Evolutionary conservation across 2,113 vertebrate species (phyloP), one percentile per base, ranked within the genome.

Genomic region (Oncorhynchus nerka): DNA sequence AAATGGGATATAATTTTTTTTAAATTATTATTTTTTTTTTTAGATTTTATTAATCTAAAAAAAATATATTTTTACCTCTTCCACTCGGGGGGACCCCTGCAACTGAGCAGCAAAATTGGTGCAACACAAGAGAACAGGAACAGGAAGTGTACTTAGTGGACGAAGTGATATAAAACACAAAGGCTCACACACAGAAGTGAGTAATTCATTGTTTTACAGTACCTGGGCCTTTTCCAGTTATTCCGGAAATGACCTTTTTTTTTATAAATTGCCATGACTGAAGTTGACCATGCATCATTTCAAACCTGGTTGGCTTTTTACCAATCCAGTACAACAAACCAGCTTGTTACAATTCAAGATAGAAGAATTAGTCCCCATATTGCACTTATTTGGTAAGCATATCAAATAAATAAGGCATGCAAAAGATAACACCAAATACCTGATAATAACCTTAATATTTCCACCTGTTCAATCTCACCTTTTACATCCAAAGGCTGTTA

Each of bases 151-250:
- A 39, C 69, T 74, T 76, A 59, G 75, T 66, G 51, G 19, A 61
- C 64, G 65, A 61, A 30, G 5, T 83, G 83, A 85, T 80, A 82
- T 71, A 28, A 75, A 4, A 55, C 7, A 83, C 76, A 71, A 65
- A 59, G 69, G 83, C 69, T 7, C 68, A 62, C 22, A 83, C 70
- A 66, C 78, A 48, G 75, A 74, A 19, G 71, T 62, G 0, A 76
- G 49, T 16, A 20, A 78, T 71, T 79, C 64, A 76, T 81, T 68
- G 67, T 70, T 61, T 68, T 26, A 72, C 55, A 34, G 8, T 59
- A 28, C 28, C 51, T 28, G 28, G 6, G 16, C 24, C 28, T 72
- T 32, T 32, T 13, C 51, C 28, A 72, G 19, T 72, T 24, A 72
- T 61, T 34, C 9, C 8, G 16, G 49, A 32, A 72, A 59, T 13